Evolutionary conservation across 2,113 vertebrate genomes (phyloP).

Genomic region (Lucifuga dentata): DNA sequence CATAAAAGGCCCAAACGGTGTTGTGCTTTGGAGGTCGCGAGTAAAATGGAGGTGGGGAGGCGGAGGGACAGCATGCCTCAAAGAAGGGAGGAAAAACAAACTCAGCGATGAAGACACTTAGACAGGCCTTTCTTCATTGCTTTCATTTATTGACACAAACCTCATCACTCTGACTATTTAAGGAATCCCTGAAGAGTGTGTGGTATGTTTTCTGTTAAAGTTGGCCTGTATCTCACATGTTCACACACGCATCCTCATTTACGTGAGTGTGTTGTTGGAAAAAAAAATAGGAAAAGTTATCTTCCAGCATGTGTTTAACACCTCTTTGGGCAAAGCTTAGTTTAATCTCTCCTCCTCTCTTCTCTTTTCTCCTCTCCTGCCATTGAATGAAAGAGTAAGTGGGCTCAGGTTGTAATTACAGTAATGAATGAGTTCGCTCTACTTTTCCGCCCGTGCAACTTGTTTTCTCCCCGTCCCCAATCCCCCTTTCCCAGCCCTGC

Average conservation of each 20-base stretch:
- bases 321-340: constrained; percentile 26
- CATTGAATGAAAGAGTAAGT: constrained; percentile 77
- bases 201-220: not conserved
- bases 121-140: constrained; percentile 43
- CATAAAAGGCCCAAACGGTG: constrained; percentile 5
- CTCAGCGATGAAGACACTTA: constrained; percentile 44
- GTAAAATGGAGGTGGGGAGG: constrained; percentile 13
- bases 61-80: constrained; percentile 34
- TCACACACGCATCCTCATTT: no score
- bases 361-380: constrained; percentile 54
- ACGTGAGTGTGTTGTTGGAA: constrained; percentile 7
- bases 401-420: constrained; percentile 80
- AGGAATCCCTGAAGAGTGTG: constrained; percentile 31
- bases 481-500: constrained; percentile 32
- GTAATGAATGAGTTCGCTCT: constrained; percentile 81
- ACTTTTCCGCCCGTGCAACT: constrained; percentile 72
- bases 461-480: constrained; percentile 30
- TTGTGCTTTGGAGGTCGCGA: constrained; percentile 37
- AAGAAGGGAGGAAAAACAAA: constrained; percentile 55
- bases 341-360: constrained; percentile 50
- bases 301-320: constrained; percentile 54
- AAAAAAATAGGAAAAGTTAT: constrained; percentile 22
- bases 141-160: constrained; percentile 48
- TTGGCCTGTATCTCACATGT: no score
- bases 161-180: constrained; percentile 50